Evolutionary conservation across 2,113 vertebrate genomes (phyloP).

Genomic region (Dendropsophus ebraccatus): DNA sequence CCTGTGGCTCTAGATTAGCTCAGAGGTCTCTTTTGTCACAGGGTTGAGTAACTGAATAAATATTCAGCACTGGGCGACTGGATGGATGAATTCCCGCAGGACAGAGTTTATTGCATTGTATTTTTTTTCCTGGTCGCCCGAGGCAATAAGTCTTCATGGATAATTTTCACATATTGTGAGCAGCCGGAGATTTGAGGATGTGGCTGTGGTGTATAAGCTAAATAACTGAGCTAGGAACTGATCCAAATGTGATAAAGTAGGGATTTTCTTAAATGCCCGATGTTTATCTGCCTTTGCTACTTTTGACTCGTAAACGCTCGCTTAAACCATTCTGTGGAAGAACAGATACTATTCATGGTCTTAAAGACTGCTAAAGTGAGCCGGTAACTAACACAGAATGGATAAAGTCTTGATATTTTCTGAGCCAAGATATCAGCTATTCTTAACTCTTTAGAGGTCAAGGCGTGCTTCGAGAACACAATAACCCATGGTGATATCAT

Average conservation of each 20-base stretch:
- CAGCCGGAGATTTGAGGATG: neutral
- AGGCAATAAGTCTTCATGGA: neutral
- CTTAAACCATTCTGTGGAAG: neutral
- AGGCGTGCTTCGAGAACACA: neutral
- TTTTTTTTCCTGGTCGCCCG: neutral
- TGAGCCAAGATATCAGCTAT: neutral
- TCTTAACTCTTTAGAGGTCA: neutral
- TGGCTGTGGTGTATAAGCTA: neutral
- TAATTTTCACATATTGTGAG: neutral
- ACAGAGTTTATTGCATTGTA: neutral
- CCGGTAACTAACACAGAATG: neutral
- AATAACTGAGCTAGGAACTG: slow-evolving; percentile 12
- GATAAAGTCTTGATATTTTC: neutral
- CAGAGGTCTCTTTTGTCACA: neutral
- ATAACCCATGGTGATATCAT: neutral
- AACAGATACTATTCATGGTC: neutral
- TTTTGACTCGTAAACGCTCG: neutral
- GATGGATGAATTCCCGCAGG: neutral
- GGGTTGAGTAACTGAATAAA: neutral
- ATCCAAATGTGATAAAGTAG: slow-evolving; percentile 16
- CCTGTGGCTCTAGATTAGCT: neutral
- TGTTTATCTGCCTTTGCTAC: slow-evolving; percentile 12
- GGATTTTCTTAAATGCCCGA: slow-evolving; percentile 7
- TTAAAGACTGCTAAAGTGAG: neutral
- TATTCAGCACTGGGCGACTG: neutral